These are phyloP conservation scores for Setophaga petechia DNA, from an alignment of 2,113 vertebrate genomes.

Conservation along the genomic window DNA sequence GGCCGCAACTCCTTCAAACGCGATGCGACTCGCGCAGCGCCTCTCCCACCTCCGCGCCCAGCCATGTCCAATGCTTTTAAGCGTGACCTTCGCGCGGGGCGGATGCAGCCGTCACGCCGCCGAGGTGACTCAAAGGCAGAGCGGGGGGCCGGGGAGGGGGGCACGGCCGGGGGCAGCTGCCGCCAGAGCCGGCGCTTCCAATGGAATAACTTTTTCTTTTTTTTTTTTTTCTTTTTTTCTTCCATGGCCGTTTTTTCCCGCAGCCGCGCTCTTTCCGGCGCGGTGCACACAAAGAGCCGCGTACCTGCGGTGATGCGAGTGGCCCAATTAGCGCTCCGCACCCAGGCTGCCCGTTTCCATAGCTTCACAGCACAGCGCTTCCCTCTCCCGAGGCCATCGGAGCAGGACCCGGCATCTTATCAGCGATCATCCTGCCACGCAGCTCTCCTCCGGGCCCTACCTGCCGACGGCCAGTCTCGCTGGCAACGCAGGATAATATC, in stretches of 20 bases:
- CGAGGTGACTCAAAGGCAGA: conserved; percentile 35
- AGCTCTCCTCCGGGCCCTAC: conserved; percentile 82
- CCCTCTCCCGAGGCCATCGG: conserved; percentile 84
- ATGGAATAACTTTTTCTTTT: neutral
- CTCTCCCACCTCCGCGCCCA: neutral
- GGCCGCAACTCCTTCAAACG: neutral
- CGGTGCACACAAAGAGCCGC: conserved; percentile 58
- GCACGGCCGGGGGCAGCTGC: neutral
- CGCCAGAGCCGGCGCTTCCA: neutral
- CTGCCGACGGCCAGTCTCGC: conserved; percentile 13
- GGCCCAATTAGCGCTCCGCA: conserved; percentile 88
- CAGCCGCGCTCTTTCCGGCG: neutral
- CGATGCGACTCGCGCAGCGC: neutral
- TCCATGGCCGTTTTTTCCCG: neutral
- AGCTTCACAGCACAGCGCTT: conserved; percentile 83
- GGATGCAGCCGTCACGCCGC: neutral
- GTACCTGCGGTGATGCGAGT: conserved; percentile 80
- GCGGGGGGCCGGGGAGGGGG: neutral
- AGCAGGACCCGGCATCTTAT: conserved; percentile 88
- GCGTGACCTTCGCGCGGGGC: conserved; percentile 7
- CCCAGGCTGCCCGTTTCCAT: conserved; percentile 91
- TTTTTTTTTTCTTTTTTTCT: too few relatives aligned
- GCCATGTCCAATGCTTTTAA: conserved; percentile 47
- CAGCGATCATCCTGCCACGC: conserved; percentile 84
- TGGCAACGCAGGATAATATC: neutral